Evolutionary conservation across 1,140 invertebrate genomes (phyloP).

Genomic region (Macrosteles quadrilineatus): DNA sequence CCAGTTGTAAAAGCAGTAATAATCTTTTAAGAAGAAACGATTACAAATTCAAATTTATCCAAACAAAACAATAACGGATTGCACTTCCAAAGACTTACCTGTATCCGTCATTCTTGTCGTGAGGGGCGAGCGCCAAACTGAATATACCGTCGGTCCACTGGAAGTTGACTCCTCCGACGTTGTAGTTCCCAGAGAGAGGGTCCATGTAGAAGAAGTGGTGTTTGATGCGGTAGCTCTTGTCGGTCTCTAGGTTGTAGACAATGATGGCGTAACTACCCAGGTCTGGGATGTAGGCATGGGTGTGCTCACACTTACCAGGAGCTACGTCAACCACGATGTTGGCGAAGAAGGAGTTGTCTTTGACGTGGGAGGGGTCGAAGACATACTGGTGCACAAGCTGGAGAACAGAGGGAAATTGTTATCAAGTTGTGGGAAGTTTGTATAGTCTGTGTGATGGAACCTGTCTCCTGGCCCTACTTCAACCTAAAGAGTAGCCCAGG

Average conservation of each 20-base stretch:
- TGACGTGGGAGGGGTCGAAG: slow-evolving; percentile 63
- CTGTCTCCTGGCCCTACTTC: too few species aligned
- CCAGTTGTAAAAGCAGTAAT: too few species aligned
- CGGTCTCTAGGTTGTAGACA: slow-evolving; percentile 69
- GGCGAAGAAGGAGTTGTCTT: slow-evolving; percentile 69
- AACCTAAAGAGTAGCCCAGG: too few species aligned
- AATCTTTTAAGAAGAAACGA: too few species aligned
- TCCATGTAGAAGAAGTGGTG: slow-evolving; percentile 84
- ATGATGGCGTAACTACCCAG: slow-evolving; percentile 70
- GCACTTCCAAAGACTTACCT: too few species aligned
- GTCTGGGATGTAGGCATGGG: slow-evolving; percentile 74
- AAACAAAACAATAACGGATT: too few species aligned
- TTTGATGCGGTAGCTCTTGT: slow-evolving; percentile 72
- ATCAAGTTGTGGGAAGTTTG: too few species aligned
- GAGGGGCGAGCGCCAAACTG: slow-evolving; percentile 64
- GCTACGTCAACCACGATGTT: slow-evolving; percentile 73
- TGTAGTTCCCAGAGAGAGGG: slow-evolving; percentile 67
- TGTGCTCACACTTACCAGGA: slow-evolving; percentile 66
- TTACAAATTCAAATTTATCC: too few species aligned
- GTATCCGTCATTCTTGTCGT: slow-evolving; percentile 58
- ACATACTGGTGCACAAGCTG: slow-evolving; percentile 51
- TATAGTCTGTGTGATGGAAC: too few species aligned
- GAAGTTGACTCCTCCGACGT: slow-evolving; percentile 69
- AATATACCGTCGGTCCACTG: slow-evolving; percentile 76
- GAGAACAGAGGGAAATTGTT: background rate